These are phyloP conservation scores for Chlorops oryzae DNA, from an alignment of 1,140 invertebrate species.

Conservation along the genomic window DNA sequence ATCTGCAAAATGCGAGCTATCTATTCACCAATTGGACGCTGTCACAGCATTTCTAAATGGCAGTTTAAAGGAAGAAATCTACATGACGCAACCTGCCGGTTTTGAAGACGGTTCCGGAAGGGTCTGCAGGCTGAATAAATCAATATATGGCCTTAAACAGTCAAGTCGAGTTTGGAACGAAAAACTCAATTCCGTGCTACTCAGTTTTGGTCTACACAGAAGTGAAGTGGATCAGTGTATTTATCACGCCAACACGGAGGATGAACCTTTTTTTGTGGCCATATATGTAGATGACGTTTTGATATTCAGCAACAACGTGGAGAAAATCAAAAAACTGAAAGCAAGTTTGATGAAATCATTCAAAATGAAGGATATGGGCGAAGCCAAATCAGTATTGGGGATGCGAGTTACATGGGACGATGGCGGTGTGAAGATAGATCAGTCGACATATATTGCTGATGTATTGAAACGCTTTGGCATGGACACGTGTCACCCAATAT, in stretches of 20 bases:
- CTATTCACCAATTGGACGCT: slow-evolving; percentile 38
- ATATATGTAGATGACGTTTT: slow-evolving; percentile 14
- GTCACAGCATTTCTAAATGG: slow-evolving; percentile 47
- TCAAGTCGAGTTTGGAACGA: slow-evolving; percentile 27
- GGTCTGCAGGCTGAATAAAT: slow-evolving; percentile 21
- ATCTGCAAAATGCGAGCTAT: slow-evolving; percentile 25
- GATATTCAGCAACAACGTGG: background rate
- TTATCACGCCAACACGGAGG: background rate
- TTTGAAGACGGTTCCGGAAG: slow-evolving; percentile 13
- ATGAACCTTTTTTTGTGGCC: slow-evolving; percentile 6
- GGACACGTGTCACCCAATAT: slow-evolving; percentile 5
- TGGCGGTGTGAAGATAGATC: background rate
- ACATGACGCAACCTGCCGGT: slow-evolving; percentile 43
- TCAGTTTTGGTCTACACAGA: slow-evolving; percentile 9
- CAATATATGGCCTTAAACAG: slow-evolving; percentile 35
- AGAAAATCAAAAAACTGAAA: background rate
- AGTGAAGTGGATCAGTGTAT: slow-evolving; percentile 19
- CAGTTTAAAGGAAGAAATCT: slow-evolving; percentile 43
- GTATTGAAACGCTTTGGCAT: slow-evolving; percentile 5
- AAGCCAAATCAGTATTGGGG: slow-evolving; percentile 6
- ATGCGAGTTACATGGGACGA: slow-evolving; percentile 4
- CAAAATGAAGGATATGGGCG: slow-evolving; percentile 9
- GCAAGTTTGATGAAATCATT: slow-evolving; percentile 7
- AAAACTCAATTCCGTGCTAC: slow-evolving; percentile 22
- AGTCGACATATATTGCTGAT: background rate